These are phyloP conservation scores for Amiota mariae DNA, from an alignment of 2,888 invertebrate genomes.

Conservation along the genomic window DNA sequence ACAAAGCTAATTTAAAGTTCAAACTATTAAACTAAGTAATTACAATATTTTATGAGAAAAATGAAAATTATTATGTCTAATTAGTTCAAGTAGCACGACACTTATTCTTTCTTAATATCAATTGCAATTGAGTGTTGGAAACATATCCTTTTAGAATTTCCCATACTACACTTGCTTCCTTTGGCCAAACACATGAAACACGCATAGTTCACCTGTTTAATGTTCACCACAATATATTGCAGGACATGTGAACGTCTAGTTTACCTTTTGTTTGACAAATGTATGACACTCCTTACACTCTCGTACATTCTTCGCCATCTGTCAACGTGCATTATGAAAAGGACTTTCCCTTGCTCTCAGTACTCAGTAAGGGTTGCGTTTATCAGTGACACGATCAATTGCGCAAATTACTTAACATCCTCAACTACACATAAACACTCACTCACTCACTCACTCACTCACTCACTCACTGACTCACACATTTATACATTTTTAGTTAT, in stretches of 20 bases:
- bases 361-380: neutral
- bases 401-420: conserved; percentile 27
- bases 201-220: conserved; percentile 29
- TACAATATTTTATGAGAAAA: too few relatives aligned
- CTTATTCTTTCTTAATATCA: neutral
- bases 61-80: neutral
- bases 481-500: too few relatives aligned
- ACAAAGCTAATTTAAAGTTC: neutral
- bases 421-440: neutral
- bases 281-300: neutral
- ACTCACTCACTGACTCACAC: neutral
- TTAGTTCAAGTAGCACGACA: conserved; percentile 7
- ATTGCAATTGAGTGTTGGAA: neutral
- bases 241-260: neutral
- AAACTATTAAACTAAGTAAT: neutral
- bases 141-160: neutral
- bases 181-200: neutral
- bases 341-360: neutral
- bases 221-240: neutral
- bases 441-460: neutral
- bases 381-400: conserved; percentile 32
- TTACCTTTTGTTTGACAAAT: too few relatives aligned
- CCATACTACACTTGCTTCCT: conserved; percentile 1
- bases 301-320: conserved; percentile 3
- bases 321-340: conserved; percentile 6